Base-by-base conservation (phyloP, 2,113 vertebrate species). In the Brachypteracias leptosomus region DNA sequence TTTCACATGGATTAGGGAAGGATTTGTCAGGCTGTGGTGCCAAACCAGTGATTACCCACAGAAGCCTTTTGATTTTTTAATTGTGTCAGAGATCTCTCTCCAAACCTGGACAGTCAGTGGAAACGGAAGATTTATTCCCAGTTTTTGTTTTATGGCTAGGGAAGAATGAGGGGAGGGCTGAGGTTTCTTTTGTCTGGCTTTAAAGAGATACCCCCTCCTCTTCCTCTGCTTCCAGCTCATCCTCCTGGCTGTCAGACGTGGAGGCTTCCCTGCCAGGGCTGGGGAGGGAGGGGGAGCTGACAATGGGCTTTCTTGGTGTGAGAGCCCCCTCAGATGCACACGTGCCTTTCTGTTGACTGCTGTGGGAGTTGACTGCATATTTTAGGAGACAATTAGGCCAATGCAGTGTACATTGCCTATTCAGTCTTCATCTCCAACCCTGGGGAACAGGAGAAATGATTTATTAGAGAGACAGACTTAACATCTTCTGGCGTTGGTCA, bases 301-400 rank as follows among this genome's bases (percentile, higher is more conserved):
- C 81, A 95, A 83, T 73, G 75, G 63, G 33, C 62, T 84, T 55
- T 67, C 54, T 85, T 55, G 77, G 75, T 75, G 58, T 42, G 74
- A 95, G 72, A 89, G 87, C 63, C 47, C 63, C 79, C 75, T 85
- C 85, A 93, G 82, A 93, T 46, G 78, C 72, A 80, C 85, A 80
- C 16, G 42, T 95, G 96, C 35, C 59, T 86, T 85, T 91, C 72
- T 80, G 51, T 77, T 80, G 42, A 44, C 85, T 95, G 67, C 89
- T 67, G 82, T 86, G 89, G 95, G 92, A 95, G 94, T 73, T 95
- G 92, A 70, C 83, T 93, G 94, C 92, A 95, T 95, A 92, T 91
- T 96, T 94, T 94, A 95, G 72, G 63, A 90, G 68, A 83, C 70
- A 90, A 92, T 96, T 92, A 92, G 72, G 52, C 70, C 0, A 1